Evolutionary conservation across 2,888 invertebrate genomes (phyloP), one percentile per base, ranked within the genome.

Genomic region (Pristionchus mayeri): DNA sequence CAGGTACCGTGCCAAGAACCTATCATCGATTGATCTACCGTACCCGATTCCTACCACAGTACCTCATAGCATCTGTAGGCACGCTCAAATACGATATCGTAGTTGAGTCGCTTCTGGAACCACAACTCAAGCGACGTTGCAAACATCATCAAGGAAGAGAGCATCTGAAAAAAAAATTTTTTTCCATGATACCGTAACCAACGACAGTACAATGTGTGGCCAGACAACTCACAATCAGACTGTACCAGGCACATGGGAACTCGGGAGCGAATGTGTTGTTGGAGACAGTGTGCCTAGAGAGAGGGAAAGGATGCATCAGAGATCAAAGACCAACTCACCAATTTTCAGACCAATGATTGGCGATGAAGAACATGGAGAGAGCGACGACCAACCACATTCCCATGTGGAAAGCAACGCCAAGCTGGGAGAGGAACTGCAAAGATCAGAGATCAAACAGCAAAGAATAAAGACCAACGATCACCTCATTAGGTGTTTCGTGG

Each of bases 281-380:
- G 67, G 67, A 67, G 67, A 67, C 21, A 37, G 34, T 67, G 67
- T 21, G 2, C 67, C 67, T 67, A n/a, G 30, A 63, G 9, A 13
- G 34, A 34, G 30, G 30, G 13, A 30, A 60, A 30, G n/a, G n/a
- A n/a, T n/a, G n/a, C n/a, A 27, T 30, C 30, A 60, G 40, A 40
- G 67, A 67, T 67, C 67, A 67, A 37, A 67, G 40, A 37, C 21
- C 37, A 67, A 67, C 3, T n/a, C 67, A 67, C 67, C 67, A 67
- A 30, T 67, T 67, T 34, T 0, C 37, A 2, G 2, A 4, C 67
- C 67, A 67, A 27, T 67, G 67, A 67, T 67, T 40, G 21, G 16
- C 6, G 67, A 67, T 67, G 40, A 67, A 67, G 67, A 37, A 67
- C 67, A 67, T 67, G 37, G 67, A 67, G 7, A 67, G 37, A 0